These are phyloP conservation scores for Tipula helvola DNA, from an alignment of 2,888 invertebrate species.

Conservation along the genomic window DNA sequence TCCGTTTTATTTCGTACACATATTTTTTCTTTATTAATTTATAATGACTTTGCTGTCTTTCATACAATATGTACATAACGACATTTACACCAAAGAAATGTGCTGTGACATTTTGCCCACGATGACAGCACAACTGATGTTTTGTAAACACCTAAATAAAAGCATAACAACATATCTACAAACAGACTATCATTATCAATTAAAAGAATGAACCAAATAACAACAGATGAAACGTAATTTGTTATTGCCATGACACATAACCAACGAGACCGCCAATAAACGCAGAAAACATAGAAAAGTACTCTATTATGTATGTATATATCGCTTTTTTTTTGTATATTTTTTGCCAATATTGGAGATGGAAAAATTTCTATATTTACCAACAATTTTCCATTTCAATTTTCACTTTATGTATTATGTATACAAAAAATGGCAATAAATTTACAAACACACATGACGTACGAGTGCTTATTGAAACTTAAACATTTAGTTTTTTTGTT, in stretches of 20 bases:
- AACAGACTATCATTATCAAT: background rate
- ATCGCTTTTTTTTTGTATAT: background rate
- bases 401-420: no score
- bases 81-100: background rate
- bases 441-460: no score
- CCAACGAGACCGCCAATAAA: background rate
- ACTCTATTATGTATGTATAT: background rate
- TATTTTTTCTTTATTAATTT: background rate
- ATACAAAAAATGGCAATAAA: no score
- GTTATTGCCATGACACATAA: background rate
- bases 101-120: background rate
- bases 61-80: background rate
- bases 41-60: background rate
- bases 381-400: background rate
- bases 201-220: background rate
- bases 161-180: background rate
- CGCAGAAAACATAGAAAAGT: background rate
- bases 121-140: background rate
- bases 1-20: background rate
- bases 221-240: background rate
- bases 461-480: no score
- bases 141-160: background rate
- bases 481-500: no score
- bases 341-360: background rate
- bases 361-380: background rate